These are phyloP conservation scores for Bombylius discolor DNA, from an alignment of 2,888 invertebrate genomes.

Conservation along the genomic window DNA sequence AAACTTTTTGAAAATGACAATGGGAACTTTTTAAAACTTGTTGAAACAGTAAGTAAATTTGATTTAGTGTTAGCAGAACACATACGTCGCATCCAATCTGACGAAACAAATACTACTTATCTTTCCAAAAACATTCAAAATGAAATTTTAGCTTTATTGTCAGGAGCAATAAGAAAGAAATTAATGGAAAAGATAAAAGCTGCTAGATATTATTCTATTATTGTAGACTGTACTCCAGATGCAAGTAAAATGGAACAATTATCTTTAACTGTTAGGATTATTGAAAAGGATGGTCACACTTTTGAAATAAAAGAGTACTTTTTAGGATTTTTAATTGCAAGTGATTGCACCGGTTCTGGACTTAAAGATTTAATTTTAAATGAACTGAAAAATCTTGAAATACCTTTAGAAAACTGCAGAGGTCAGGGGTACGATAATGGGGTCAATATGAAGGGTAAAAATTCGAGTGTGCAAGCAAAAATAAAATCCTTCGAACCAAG, in stretches of 20 bases:
- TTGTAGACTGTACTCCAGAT: not conserved
- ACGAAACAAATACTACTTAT: not conserved
- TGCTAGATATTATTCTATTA: conserved; percentile 1
- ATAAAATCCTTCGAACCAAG: too few species aligned
- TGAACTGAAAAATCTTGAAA: too few species aligned
- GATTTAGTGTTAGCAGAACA: not conserved
- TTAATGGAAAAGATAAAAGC: not conserved
- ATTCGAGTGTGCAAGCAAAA: too few species aligned
- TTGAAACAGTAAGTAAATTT: not conserved
- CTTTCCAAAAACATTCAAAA: conserved; percentile 2
- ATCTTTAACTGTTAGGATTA: not conserved
- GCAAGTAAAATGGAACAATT: not conserved
- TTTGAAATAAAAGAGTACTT: too few species aligned
- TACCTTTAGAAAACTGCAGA: too few species aligned
- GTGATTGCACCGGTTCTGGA: too few species aligned
- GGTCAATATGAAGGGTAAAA: too few species aligned
- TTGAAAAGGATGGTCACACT: not conserved
- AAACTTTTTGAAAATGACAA: not conserved
- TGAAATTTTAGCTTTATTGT: not conserved
- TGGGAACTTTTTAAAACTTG: not conserved
- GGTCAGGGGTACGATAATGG: too few species aligned
- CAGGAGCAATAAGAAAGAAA: not conserved
- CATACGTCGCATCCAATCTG: not conserved
- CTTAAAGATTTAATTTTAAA: too few species aligned
- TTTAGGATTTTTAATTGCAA: too few species aligned